Evolutionary conservation across 2,888 invertebrate species (phyloP).

Genomic region (Glaucopsyche alexis): DNA sequence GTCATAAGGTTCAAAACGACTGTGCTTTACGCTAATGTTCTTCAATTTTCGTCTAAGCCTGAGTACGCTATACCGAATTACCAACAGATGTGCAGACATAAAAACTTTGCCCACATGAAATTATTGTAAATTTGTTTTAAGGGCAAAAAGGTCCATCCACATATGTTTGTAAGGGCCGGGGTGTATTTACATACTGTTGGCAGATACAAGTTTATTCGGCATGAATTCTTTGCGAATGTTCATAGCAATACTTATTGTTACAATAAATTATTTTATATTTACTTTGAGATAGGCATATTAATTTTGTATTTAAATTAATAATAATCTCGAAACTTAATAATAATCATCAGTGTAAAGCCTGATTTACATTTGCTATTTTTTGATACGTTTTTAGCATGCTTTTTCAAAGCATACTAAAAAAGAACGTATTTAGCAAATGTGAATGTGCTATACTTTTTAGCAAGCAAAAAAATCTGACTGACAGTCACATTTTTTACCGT

Average conservation of each 20-base stretch:
- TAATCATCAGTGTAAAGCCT: too few species aligned
- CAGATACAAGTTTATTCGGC: neutral
- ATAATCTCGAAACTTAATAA: too few species aligned
- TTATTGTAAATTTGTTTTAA: neutral
- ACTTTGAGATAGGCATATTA: too few species aligned
- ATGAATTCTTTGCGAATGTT: neutral
- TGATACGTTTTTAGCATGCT: too few species aligned
- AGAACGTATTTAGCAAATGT: too few species aligned
- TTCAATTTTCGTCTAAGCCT: neutral
- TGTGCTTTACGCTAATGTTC: too few species aligned
- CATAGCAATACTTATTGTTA: neutral
- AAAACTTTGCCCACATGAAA: neutral
- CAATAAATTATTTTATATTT: neutral
- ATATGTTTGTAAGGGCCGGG: neutral
- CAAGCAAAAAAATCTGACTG: too few species aligned
- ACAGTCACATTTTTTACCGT: too few species aligned
- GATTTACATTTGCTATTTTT: too few species aligned
- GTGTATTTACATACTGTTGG: neutral
- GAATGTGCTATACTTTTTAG: too few species aligned
- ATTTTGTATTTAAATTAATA: neutral
- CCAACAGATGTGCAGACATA: neutral
- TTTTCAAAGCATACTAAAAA: too few species aligned
- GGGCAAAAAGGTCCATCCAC: neutral
- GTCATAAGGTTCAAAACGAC: too few species aligned
- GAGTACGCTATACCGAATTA: conserved; percentile 1